Evolutionary conservation across 2,888 invertebrate genomes (phyloP).

Genomic region (Teleogryllus oceanicus): DNA sequence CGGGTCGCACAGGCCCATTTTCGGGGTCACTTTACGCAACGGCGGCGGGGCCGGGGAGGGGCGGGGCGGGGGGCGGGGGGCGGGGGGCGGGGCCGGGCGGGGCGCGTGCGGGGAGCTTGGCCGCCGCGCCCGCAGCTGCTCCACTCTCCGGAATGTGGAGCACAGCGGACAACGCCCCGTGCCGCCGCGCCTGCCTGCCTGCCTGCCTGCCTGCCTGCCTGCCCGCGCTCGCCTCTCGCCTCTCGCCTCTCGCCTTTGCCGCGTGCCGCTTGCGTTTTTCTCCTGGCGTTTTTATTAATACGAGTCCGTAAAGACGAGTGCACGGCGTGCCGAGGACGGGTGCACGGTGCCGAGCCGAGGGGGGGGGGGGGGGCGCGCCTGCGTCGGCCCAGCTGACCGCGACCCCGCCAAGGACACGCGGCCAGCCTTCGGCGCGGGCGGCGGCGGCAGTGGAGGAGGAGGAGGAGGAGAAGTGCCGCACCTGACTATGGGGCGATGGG

Average conservation of each 20-base stretch:
- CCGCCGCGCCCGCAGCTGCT: not conserved
- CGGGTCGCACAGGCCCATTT: not conserved
- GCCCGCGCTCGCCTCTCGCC: not conserved
- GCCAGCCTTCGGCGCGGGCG: not conserved
- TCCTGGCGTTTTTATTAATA: no score
- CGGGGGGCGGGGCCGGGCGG: not conserved
- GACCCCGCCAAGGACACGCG: not conserved
- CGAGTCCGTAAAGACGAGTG: no score
- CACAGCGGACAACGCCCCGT: not conserved
- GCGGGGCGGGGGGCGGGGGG: not conserved
- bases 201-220: not conserved
- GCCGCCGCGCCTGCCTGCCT: not conserved
- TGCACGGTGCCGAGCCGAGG: not conserved
- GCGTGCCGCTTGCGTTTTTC: no score
- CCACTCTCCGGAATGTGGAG: conserved; percentile 10
- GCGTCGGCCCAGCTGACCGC: not conserved
- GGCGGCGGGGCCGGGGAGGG: not conserved
- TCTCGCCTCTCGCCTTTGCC: no score
- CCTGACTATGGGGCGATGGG: not conserved
- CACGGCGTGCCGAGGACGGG: not conserved
- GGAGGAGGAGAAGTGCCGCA: not conserved
- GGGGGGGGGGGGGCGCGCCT: no score
- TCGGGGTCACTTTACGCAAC: not conserved
- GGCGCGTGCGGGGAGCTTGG: not conserved
- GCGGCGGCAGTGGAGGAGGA: not conserved